These are phyloP conservation scores for Manacus vitellinus DNA, from an alignment of 2,113 vertebrate genomes.

Conservation along the genomic window DNA sequence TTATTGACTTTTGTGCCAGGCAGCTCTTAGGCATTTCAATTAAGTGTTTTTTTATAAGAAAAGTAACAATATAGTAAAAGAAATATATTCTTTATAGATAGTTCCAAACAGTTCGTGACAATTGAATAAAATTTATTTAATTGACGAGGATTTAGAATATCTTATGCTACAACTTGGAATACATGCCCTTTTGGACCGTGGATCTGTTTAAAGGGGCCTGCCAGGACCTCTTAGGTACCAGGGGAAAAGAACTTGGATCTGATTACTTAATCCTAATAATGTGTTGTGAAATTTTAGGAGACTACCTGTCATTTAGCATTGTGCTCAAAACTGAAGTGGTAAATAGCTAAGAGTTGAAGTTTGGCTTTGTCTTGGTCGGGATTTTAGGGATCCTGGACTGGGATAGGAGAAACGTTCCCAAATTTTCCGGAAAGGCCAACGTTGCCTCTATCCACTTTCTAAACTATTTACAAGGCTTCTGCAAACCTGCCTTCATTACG, in stretches of 20 bases:
- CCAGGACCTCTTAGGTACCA: conserved; percentile 47
- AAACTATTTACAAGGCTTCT: conserved; percentile 88
- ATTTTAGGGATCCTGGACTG: background rate
- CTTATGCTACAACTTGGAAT: conserved; percentile 70
- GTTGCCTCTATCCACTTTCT: conserved; percentile 79
- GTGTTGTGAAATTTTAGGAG: conserved; percentile 83
- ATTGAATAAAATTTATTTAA: conserved; percentile 82
- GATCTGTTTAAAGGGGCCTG: conserved; percentile 53
- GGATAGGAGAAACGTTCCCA: conserved; percentile 12
- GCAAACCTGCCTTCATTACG: conserved; percentile 86
- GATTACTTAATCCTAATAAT: conserved; percentile 82
- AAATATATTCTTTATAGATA: conserved; percentile 87
- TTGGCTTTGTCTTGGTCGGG: conserved; percentile 21
- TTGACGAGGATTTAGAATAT: conserved; percentile 76
- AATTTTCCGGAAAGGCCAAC: conserved; percentile 66
- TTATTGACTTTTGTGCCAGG: conserved; percentile 93
- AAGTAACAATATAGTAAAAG: conserved; percentile 92
- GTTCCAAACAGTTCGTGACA: conserved; percentile 82
- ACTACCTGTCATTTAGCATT: conserved; percentile 79
- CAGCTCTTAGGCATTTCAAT: conserved; percentile 97
- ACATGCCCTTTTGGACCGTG: conserved; percentile 11
- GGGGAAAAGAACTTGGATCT: conserved; percentile 69
- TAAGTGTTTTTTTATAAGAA: conserved; percentile 96
- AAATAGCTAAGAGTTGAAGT: conserved; percentile 49
- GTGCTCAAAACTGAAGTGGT: conserved; percentile 36